Evolutionary conservation across 2,797 vertebrate species (phyloP).

Genomic region (Manis crassicaudata): DNA sequence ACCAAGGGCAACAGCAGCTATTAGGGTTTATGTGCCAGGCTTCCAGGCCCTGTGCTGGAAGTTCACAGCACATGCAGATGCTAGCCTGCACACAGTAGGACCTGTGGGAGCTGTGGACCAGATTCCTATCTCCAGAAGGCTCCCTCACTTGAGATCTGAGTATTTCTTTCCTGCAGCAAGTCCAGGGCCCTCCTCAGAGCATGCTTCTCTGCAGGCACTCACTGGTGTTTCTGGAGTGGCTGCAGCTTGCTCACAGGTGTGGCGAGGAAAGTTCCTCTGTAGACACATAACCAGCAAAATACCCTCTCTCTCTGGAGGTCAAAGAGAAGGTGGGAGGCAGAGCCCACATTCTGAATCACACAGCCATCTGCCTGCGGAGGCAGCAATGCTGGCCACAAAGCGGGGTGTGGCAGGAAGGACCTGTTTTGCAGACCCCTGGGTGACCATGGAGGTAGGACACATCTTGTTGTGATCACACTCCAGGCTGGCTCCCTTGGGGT

Average conservation of each 20-base stretch:
- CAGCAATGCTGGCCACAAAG: fast-evolving
- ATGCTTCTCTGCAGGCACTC: neutral
- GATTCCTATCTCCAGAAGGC: neutral
- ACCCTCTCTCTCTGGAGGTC: neutral
- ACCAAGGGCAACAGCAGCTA: neutral
- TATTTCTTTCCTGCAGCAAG: neutral
- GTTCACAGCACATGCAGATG: neutral
- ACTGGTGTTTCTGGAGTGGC: neutral
- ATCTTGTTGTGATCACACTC: neutral
- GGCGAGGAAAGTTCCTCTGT: neutral
- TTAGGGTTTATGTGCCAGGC: neutral
- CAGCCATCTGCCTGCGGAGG: neutral
- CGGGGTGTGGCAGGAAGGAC: neutral
- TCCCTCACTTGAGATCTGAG: neutral
- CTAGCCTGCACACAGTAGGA: neutral
- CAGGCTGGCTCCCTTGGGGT: neutral
- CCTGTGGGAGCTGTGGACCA: neutral
- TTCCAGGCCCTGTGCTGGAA: neutral
- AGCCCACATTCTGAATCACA: neutral
- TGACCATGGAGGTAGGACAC: neutral
- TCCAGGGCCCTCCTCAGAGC: neutral
- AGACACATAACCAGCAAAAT: neutral
- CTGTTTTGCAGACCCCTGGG: neutral
- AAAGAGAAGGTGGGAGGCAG: neutral
- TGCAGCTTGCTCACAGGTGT: no score